These are phyloP conservation scores for Fringilla coelebs DNA, from an alignment of 2,797 vertebrate genomes.

Conservation along the genomic window DNA sequence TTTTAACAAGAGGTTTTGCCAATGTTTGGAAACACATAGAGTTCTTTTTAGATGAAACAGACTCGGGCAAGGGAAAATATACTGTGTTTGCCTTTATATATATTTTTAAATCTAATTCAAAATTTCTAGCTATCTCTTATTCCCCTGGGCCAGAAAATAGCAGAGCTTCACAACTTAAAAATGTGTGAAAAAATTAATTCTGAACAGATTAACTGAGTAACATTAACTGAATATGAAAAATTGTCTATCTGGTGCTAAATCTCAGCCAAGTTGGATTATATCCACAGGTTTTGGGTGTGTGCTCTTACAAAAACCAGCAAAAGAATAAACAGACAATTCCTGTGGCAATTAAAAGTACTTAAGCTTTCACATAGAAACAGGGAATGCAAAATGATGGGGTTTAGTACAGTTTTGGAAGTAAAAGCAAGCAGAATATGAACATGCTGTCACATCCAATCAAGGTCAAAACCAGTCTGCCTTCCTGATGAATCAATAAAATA, in stretches of 20 bases:
- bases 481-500: background rate
- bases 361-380: background rate
- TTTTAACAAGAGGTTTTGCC: background rate
- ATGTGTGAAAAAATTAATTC: background rate
- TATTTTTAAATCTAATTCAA: background rate
- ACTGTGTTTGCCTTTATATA: background rate
- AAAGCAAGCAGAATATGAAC: background rate
- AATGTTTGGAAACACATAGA: background rate
- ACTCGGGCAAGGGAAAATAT: background rate
- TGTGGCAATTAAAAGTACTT: background rate
- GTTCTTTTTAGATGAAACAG: background rate
- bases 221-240: background rate
- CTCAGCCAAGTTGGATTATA: background rate
- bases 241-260: background rate
- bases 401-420: background rate
- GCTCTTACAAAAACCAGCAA: background rate
- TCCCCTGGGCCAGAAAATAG: background rate
- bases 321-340: background rate
- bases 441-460: background rate
- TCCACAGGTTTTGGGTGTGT: background rate
- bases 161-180: background rate
- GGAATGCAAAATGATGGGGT: background rate
- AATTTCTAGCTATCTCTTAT: background rate
- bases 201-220: background rate
- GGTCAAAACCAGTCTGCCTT: background rate